Conservation (phyloP, 2,113 vertebrate genomes). For the Panthera tigris region DNA sequence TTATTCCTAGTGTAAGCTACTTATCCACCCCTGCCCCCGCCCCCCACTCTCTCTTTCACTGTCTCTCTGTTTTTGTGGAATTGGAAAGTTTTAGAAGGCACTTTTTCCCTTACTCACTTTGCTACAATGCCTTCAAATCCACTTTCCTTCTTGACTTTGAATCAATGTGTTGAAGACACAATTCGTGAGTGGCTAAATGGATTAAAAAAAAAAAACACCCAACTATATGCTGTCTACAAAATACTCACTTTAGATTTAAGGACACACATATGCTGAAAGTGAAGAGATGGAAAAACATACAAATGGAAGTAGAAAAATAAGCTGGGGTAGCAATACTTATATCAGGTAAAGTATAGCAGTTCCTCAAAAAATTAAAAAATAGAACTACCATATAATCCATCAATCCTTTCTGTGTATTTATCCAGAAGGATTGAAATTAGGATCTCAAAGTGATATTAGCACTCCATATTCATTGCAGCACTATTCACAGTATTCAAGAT, state of each 20-base stretch:
- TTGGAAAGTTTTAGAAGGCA: background rate
- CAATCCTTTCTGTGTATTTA: too few relatives aligned
- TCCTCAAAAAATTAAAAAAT: too few relatives aligned
- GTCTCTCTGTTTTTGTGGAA: background rate
- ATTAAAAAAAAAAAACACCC: background rate
- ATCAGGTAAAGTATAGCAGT: background rate
- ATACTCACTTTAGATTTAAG: background rate
- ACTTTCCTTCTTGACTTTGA: constrained; percentile 15
- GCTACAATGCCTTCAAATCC: background rate
- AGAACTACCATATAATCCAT: too few relatives aligned
- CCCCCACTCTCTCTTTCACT: background rate
- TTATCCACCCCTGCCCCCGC: background rate
- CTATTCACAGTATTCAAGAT: too few relatives aligned
- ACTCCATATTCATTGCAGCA: too few relatives aligned
- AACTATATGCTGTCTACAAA: background rate
- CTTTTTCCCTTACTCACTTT: background rate
- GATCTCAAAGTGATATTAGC: too few relatives aligned
- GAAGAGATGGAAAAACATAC: background rate
- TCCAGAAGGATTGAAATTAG: too few relatives aligned
- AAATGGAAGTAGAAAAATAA: background rate
- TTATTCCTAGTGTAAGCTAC: background rate
- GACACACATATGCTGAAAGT: background rate
- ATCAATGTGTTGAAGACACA: background rate
- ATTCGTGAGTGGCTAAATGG: too few relatives aligned
- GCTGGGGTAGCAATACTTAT: background rate